Evolutionary conservation across 2,888 invertebrate genomes (phyloP).

Genomic region (Tribolium freemani): DNA sequence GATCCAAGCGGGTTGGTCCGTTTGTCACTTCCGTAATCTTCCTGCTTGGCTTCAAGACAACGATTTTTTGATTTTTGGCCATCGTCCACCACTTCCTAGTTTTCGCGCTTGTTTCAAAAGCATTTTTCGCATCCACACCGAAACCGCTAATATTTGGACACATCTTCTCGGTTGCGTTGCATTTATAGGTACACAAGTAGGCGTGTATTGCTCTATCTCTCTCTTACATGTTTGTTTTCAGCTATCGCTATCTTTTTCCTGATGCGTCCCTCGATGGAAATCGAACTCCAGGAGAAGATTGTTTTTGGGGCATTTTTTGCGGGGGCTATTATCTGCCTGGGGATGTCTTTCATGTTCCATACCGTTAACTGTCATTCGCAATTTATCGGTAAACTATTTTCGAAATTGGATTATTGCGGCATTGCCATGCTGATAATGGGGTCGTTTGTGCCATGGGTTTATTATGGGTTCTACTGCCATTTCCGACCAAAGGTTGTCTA

Average conservation of each 20-base stretch:
- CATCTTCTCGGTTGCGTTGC: conserved; percentile 92
- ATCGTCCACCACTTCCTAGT: conserved; percentile 95
- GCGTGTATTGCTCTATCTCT: not conserved
- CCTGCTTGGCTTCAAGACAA: conserved; percentile 99
- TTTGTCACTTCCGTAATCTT: conserved; percentile 92
- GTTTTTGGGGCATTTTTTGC: conserved; percentile 97
- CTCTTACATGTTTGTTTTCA: conserved; percentile 41
- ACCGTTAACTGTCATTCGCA: conserved; percentile 99
- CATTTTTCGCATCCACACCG: conserved; percentile 98
- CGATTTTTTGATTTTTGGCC: conserved; percentile 95
- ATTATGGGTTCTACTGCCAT: conserved; percentile 99
- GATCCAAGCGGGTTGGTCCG: conserved; percentile 89
- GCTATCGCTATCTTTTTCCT: conserved; percentile 86
- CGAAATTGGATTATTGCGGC: conserved; percentile 99
- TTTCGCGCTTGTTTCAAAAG: conserved; percentile 97
- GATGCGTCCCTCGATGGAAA: conserved; percentile 89
- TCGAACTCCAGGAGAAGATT: conserved; percentile 92
- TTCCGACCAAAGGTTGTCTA: conserved; percentile 94
- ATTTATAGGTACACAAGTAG: conserved; percentile 74
- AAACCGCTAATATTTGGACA: conserved; percentile 99
- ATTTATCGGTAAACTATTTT: conserved; percentile 96
- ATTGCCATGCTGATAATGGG: conserved; percentile 98
- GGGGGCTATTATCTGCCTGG: conserved; percentile 96
- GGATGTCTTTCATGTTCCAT: conserved; percentile 97
- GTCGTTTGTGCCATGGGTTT: conserved; percentile 99